Evolutionary conservation across 2,113 vertebrate species (phyloP), one percentile per base, ranked within the genome.

Genomic region (Triplophysa rosa): DNA sequence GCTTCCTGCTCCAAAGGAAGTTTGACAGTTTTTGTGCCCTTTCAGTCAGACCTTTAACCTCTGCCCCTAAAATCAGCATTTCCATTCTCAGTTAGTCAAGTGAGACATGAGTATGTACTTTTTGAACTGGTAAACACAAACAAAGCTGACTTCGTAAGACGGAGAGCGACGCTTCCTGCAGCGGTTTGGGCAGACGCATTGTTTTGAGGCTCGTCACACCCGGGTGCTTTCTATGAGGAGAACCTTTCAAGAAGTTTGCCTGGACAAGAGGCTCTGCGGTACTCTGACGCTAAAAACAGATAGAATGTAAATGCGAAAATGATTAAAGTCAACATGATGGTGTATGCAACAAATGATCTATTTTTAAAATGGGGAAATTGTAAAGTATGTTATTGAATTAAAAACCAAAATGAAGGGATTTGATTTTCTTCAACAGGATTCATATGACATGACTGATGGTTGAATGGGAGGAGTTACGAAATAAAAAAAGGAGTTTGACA

Each of bases 1-100:
- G 87, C 81, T 94, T 95, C 59, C 95, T 90, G 84, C 95, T 97
- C 95, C 95, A 97, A 64, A 97, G 88, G 80, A 92, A 92, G 88
- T 94, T 94, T 1, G 83, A 90, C 70, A 97, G 88, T 6, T 86
- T 87, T 1, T 33, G 83, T 7, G 85, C 52, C 19, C 84, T 88
- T 1, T 93, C 90, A 0, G 89, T n/a, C 73, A 95, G 49, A 10
- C 70, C 71, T 2, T 75, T 61, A 33, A 94, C 19, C 1, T 91
- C 29, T 47, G 85, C 88, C 62, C 83, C 96, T 97, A n/a, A 82
- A 1, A 59, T 52, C 5, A 8, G 0, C 29, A 14, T 6, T 52
- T 52, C 6, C 16, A 17, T 16, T 17, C 49, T 5, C 49, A 52
- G 5, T 52, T 52, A 52, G 49, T 16, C 4, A 17, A 45, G 16